Evolutionary conservation across 2,888 invertebrate genomes (phyloP), one percentile per base, ranked within the genome.

Genomic region (Epinotia bilunana): DNA sequence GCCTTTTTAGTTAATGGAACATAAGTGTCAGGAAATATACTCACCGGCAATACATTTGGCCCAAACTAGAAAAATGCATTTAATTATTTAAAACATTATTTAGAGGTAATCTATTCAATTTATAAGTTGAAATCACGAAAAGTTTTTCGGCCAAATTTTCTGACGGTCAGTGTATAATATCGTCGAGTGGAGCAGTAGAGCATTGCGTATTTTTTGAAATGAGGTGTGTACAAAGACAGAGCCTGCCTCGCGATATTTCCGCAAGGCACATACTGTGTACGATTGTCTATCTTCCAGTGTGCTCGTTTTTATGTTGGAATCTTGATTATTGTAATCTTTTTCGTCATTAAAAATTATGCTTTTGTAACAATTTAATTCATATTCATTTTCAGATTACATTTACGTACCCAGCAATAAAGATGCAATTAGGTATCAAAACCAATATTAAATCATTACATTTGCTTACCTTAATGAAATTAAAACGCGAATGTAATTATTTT

Each of bases 121-220:
- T n/a, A n/a, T n/a, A n/a, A n/a, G n/a, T n/a, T n/a, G n/a, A n/a
- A n/a, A n/a, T n/a, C n/a, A n/a, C n/a, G n/a, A n/a, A n/a, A n/a
- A n/a, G n/a, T n/a, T n/a, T n/a, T n/a, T n/a, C n/a, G n/a, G n/a
- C n/a, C n/a, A n/a, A n/a, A n/a, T n/a, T n/a, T n/a, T n/a, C n/a
- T n/a, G n/a, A n/a, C n/a, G n/a, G n/a, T n/a, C n/a, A n/a, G n/a
- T n/a, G n/a, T n/a, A n/a, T 4, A 65, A 33, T 65, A 63, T 20
- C 16, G 13, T 18, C 4, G 4, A 53, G 18, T 23, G 49, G 60
- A 49, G 39, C 33, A 61, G 39, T 39, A 73, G 53, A 67, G 60
- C 73, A 67, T 61, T 73, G 73, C 67, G 73, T 73, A 53, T 67
- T 39, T 73, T 58, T 49, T 13, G 13, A 3, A 58, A 57, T 7